Evolutionary conservation across 2,888 invertebrate genomes (phyloP).

Genomic region (Ennomos quercinarius): DNA sequence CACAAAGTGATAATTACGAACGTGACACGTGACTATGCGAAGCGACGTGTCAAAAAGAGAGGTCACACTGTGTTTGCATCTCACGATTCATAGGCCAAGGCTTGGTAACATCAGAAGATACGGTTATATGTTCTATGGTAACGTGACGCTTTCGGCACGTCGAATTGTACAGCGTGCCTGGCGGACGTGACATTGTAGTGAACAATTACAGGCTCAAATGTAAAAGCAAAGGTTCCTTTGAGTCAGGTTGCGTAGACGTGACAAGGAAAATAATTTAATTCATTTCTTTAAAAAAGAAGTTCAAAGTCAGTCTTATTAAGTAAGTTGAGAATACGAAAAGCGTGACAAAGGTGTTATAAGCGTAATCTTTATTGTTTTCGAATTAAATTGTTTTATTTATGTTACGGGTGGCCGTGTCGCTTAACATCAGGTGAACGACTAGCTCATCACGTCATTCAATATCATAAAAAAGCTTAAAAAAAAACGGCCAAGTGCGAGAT

Average conservation of each 20-base stretch:
- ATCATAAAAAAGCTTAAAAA: no score
- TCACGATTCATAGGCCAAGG: constrained; percentile 1
- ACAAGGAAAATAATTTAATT: neutral
- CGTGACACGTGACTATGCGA: constrained; percentile 4
- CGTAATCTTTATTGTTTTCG: no score
- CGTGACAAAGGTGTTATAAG: no score
- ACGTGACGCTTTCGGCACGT: neutral
- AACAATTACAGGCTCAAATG: constrained; percentile 3
- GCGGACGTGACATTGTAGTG: constrained; percentile 2
- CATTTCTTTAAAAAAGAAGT: neutral
- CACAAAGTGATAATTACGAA: neutral
- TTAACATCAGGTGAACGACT: no score
- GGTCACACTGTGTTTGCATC: neutral
- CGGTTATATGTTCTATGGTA: no score
- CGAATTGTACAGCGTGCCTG: neutral
- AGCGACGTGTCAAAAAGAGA: constrained; percentile 3
- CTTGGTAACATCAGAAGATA: no score
- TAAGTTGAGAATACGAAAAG: no score
- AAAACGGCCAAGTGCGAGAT: no score
- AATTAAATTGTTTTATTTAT: no score
- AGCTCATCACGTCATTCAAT: no score
- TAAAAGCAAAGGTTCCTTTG: neutral
- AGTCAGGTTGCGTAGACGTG: neutral
- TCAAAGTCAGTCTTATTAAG: no score
- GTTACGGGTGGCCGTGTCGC: no score